A percentile compares a stretch with the other conserved stretches of the same genome.
phyloP scores from a whole-genome alignment of 2,888 invertebrate genomes.

The Capitulum mitella region DNA sequence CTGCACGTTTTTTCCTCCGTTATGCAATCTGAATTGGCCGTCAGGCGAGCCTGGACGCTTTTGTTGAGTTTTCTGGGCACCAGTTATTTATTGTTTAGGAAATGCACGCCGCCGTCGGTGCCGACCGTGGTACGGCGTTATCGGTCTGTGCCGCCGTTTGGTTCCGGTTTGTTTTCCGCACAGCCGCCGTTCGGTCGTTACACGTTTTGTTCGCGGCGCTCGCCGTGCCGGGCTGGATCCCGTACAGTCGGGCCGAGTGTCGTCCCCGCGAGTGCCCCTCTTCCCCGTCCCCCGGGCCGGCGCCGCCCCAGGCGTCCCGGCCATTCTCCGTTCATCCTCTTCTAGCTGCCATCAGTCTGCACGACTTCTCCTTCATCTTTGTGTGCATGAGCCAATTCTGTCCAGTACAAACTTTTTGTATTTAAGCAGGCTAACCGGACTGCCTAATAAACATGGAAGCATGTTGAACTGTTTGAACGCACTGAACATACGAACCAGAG shows the following conservation, averaged over 20 bases:
- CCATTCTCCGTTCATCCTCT: background rate
- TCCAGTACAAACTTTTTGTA: slow-evolving; percentile 22
- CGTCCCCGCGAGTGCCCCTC: no score
- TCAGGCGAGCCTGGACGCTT: background rate
- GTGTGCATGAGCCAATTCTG: slow-evolving; percentile 13
- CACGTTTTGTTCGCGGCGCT: no score
- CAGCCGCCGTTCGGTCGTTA: no score
- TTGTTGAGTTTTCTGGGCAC: background rate
- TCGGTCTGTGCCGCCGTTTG: background rate
- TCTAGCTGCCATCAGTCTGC: background rate
- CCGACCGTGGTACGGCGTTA: background rate
- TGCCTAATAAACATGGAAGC: background rate
- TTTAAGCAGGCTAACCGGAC: slow-evolving; percentile 13
- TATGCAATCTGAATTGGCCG: background rate
- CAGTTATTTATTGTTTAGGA: slow-evolving; percentile 16
- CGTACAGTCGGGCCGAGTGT: no score
- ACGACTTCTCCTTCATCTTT: background rate
- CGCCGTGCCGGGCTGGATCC: no score
- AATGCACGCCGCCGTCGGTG: background rate
- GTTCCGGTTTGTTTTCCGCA: background rate
- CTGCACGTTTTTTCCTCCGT: background rate
- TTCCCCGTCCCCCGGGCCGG: no score
- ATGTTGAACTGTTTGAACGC: background rate
- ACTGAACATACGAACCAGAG: no score
- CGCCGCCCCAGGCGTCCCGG: no score